Conservation (phyloP, 2,113 vertebrate genomes). For the Cervus canadensis region DNA sequence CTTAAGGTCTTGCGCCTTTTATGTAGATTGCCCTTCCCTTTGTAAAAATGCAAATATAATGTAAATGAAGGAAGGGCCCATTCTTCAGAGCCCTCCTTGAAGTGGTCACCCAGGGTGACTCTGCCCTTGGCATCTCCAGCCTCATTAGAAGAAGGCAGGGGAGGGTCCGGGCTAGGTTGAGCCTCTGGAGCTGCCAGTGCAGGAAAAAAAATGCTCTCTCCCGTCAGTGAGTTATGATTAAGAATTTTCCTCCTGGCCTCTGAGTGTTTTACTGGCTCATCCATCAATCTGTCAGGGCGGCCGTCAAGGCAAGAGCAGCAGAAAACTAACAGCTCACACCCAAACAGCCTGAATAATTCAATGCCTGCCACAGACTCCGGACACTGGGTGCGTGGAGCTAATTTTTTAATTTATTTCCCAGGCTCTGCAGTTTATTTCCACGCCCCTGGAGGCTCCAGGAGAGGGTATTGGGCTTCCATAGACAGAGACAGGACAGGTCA, state of each 20-base stretch:
- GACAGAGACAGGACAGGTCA: background rate
- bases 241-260: slow-evolving; percentile 61
- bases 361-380: background rate
- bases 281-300: slow-evolving; percentile 64
- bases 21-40: background rate
- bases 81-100: background rate
- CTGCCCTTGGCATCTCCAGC: background rate
- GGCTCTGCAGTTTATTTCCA: background rate
- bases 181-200: background rate
- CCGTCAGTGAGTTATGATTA: slow-evolving; percentile 65
- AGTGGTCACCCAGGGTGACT: background rate
- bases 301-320: slow-evolving; percentile 40
- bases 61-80: background rate
- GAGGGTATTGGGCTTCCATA: no score
- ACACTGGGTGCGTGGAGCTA: background rate
- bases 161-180: background rate
- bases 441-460: background rate
- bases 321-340: slow-evolving; percentile 64
- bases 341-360: slow-evolving; percentile 73
- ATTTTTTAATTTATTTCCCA: slow-evolving; percentile 43
- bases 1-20: background rate
- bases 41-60: background rate
- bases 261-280: slow-evolving; percentile 66
- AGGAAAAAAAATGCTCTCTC: background rate
- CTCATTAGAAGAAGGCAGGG: background rate